A percentile compares a stretch with the other conserved stretches of the same genome.
Evolutionary conservation across 2,797 vertebrate genomes (phyloP).

Genomic region (Chaetophractus vellerosus): DNA sequence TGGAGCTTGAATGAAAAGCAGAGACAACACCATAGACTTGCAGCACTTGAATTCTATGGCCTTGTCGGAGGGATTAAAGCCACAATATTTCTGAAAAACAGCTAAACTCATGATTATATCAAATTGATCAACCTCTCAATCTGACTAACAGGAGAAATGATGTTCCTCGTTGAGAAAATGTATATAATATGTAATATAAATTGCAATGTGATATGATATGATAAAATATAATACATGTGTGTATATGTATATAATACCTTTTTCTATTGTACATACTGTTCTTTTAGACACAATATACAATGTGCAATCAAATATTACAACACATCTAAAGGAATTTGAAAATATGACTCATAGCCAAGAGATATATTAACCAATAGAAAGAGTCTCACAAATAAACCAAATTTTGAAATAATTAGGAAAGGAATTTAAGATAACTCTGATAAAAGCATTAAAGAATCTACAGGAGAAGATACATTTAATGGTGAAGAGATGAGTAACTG

Average conservation of each 20-base stretch:
- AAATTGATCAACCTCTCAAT: neutral
- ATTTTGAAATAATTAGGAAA: constrained; percentile 9
- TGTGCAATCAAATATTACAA: neutral
- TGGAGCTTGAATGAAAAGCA: neutral
- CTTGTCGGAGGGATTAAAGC: neutral
- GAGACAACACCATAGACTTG: neutral
- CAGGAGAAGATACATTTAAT: neutral
- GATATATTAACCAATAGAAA: constrained; percentile 32
- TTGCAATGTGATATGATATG: neutral
- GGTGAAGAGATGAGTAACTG: neutral
- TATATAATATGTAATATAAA: neutral
- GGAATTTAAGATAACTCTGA: neutral
- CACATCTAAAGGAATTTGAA: neutral
- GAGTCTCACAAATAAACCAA: constrained; percentile 16
- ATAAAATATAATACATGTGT: neutral
- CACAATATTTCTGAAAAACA: neutral
- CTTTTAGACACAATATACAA: neutral
- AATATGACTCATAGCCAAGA: neutral
- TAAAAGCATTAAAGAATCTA: neutral
- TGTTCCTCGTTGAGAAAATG: neutral
- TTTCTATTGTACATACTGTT: neutral
- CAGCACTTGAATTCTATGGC: neutral
- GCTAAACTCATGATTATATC: neutral
- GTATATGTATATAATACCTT: neutral
- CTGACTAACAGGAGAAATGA: neutral